These are phyloP conservation scores for Heteronetta atricapilla DNA, from an alignment of 2,113 vertebrate genomes.

Conservation along the genomic window DNA sequence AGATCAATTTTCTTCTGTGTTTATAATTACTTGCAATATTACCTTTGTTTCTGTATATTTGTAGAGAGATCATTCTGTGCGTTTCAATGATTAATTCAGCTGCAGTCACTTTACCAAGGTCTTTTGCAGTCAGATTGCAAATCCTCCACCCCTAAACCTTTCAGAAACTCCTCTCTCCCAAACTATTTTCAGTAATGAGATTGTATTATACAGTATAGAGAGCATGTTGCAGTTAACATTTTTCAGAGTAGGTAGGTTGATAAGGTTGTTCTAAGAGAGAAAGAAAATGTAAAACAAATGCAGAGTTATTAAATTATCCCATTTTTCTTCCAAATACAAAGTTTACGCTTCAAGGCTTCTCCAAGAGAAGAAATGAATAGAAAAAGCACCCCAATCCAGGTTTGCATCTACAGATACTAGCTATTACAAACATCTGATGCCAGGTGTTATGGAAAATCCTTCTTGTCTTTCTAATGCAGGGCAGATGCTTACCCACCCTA, in stretches of 20 bases:
- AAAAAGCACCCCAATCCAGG: background rate
- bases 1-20: background rate
- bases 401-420: background rate
- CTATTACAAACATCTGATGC: background rate
- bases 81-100: background rate
- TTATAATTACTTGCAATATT: slow-evolving; percentile 4
- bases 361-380: background rate
- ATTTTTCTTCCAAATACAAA: background rate
- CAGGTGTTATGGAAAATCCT: background rate
- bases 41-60: background rate
- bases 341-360: background rate
- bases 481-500: background rate
- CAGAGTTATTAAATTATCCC: background rate
- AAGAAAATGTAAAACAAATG: background rate
- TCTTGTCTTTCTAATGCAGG: background rate
- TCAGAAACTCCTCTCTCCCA: background rate
- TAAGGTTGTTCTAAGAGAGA: background rate
- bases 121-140: background rate
- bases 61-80: background rate
- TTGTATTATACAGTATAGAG: background rate
- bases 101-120: background rate
- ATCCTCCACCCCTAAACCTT: background rate
- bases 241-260: background rate
- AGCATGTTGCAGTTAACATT: background rate
- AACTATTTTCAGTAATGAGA: background rate